Evolutionary conservation across 2,888 invertebrate species (phyloP).

Genomic region (Acronicta psi): DNA sequence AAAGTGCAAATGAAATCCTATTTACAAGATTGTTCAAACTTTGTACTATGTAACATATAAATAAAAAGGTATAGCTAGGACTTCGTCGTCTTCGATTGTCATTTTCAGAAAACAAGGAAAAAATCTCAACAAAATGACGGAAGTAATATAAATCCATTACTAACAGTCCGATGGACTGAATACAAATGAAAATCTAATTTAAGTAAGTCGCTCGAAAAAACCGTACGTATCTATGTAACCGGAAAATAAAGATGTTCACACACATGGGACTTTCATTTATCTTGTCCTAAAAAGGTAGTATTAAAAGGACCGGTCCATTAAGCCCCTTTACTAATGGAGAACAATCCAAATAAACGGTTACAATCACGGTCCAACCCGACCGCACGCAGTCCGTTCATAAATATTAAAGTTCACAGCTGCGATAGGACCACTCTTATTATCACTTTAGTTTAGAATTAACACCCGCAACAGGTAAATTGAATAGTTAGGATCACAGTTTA

Average conservation of each 20-base stretch:
- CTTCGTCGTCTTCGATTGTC: no score
- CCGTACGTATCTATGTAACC: neutral
- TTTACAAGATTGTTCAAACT: no score
- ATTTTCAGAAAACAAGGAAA: no score
- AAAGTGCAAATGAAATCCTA: no score
- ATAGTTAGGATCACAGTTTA: neutral
- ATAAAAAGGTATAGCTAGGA: no score
- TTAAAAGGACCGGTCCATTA: conserved; percentile 30
- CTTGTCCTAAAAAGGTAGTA: conserved; percentile 30
- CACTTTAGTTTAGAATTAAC: conserved; percentile 16
- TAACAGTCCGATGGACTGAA: conserved; percentile 1
- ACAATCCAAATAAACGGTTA: conserved; percentile 57
- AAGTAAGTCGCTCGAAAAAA: conserved; percentile 19
- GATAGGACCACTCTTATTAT: conserved; percentile 28
- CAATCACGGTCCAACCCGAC: conserved; percentile 59
- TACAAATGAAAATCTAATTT: conserved; percentile 34
- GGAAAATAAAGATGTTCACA: conserved; percentile 27
- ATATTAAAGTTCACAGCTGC: conserved; percentile 47
- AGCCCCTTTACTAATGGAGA: conserved; percentile 45
- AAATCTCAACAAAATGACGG: neutral
- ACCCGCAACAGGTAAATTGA: conserved; percentile 20
- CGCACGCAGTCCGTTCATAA: conserved; percentile 39
- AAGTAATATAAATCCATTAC: conserved; percentile 22
- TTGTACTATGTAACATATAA: no score
- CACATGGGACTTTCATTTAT: conserved; percentile 42